These are phyloP conservation scores for Atlantisia rogersi DNA, from an alignment of 2,113 vertebrate genomes.

Conservation along the genomic window DNA sequence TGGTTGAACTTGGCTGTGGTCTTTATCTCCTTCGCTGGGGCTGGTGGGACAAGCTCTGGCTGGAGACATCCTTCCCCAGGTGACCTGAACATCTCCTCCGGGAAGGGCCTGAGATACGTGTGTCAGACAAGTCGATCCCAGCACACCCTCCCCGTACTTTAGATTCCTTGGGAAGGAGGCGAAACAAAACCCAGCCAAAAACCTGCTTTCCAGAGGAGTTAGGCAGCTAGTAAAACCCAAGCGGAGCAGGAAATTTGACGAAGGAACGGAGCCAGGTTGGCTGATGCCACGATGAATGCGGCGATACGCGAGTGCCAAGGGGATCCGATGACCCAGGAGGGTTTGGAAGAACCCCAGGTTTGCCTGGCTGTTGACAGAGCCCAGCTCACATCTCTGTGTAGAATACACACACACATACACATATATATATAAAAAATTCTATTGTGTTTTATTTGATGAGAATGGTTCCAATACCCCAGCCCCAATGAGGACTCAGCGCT, in stretches of 20 bases:
- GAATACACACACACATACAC: too few relatives aligned
- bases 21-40: not conserved
- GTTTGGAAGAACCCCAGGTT: not conserved
- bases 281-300: not conserved
- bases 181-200: not conserved
- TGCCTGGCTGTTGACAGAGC: not conserved
- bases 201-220: not conserved
- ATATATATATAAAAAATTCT: not conserved
- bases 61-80: not conserved
- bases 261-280: not conserved
- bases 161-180: not conserved
- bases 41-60: not conserved
- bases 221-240: not conserved
- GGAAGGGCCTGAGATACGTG: not conserved
- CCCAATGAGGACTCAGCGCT: not conserved
- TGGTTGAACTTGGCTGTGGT: not conserved
- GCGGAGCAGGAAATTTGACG: not conserved
- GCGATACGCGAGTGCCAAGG: accelerated
- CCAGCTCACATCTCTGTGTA: not conserved
- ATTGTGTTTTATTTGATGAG: not conserved
- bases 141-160: not conserved
- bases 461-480: not conserved
- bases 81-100: not conserved
- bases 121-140: not conserved
- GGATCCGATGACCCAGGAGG: not conserved